Evolutionary conservation across 2,797 vertebrate species (phyloP).

Genomic region (Merluccius polli): DNA sequence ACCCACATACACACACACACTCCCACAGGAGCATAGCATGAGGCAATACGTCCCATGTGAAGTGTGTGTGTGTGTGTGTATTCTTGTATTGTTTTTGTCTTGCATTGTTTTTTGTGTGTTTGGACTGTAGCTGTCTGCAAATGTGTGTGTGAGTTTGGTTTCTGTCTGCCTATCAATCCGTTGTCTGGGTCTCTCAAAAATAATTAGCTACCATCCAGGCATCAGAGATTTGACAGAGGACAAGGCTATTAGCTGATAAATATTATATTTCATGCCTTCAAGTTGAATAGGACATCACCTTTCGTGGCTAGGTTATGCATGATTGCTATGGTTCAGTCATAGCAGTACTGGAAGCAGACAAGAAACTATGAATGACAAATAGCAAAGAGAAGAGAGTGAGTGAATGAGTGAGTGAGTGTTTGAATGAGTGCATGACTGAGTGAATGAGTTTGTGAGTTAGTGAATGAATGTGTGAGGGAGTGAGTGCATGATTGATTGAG

Average conservation of each 20-base stretch:
- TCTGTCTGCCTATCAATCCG: background rate
- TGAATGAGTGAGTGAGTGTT: too few species aligned
- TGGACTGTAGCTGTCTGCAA: background rate
- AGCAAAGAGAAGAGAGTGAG: constrained; percentile 40
- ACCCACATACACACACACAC: too few species aligned
- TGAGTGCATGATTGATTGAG: constrained; percentile 23
- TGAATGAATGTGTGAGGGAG: too few species aligned
- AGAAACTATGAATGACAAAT: constrained; percentile 23
- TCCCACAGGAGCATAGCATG: constrained; percentile 56
- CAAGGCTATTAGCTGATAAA: constrained; percentile 22
- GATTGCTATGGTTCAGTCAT: constrained; percentile 38
- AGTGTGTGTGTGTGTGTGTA: constrained; percentile 9
- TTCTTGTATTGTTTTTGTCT: background rate
- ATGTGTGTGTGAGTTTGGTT: constrained; percentile 2
- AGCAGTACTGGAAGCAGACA: constrained; percentile 20
- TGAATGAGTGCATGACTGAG: too few species aligned
- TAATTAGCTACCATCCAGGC: background rate
- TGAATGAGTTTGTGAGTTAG: too few species aligned
- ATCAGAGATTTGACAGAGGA: constrained; percentile 5
- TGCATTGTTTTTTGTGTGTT: too few species aligned
- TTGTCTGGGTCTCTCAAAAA: background rate
- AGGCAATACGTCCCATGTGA: constrained; percentile 32
- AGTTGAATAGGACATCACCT: constrained; percentile 23
- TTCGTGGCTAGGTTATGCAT: constrained; percentile 29
- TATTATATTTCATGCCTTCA: constrained; percentile 28